phyloP scores from a whole-genome alignment of 1,140 invertebrate genomes.

The Bradysia coprophila region DNA sequence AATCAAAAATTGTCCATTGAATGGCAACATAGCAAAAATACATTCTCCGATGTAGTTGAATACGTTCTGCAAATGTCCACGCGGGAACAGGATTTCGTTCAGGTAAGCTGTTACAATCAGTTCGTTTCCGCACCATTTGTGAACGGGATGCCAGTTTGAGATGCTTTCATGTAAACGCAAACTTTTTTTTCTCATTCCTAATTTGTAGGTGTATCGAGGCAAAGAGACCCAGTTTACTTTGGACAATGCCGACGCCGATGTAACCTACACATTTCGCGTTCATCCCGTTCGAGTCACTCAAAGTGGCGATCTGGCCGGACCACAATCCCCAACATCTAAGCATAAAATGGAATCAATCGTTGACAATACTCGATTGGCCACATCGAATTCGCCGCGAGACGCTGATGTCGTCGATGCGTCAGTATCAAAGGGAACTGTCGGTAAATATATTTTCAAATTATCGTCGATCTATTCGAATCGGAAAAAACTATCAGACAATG shows the following conservation, averaged over 20 bases:
- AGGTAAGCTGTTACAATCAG: slow-evolving; percentile 7
- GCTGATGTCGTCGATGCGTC: not conserved
- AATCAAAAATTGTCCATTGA: slow-evolving; percentile 23
- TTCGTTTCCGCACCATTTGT: slow-evolving; percentile 7
- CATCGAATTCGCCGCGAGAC: not conserved
- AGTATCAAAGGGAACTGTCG: not conserved
- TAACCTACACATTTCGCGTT: slow-evolving; percentile 52
- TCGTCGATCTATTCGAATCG: not conserved
- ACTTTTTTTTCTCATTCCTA: not conserved
- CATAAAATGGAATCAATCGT: slow-evolving; percentile 14
- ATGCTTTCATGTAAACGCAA: slow-evolving; percentile 3
- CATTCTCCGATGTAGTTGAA: slow-evolving; percentile 18
- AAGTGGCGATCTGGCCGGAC: slow-evolving; percentile 36
- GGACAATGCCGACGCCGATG: slow-evolving; percentile 43
- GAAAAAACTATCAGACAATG: not conserved
- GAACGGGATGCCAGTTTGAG: slow-evolving; percentile 6
- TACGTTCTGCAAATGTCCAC: slow-evolving; percentile 18
- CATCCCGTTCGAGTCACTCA: slow-evolving; percentile 43
- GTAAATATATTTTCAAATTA: not conserved
- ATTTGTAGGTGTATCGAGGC: slow-evolving; percentile 45
- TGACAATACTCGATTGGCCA: not conserved
- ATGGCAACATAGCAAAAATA: slow-evolving; percentile 30
- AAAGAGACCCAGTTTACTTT: slow-evolving; percentile 40
- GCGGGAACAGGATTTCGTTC: slow-evolving; percentile 8
- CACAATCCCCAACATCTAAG: slow-evolving; percentile 38